Evolutionary conservation across 2,797 vertebrate genomes (phyloP).

Genomic region (Eospalax fontanierii): DNA sequence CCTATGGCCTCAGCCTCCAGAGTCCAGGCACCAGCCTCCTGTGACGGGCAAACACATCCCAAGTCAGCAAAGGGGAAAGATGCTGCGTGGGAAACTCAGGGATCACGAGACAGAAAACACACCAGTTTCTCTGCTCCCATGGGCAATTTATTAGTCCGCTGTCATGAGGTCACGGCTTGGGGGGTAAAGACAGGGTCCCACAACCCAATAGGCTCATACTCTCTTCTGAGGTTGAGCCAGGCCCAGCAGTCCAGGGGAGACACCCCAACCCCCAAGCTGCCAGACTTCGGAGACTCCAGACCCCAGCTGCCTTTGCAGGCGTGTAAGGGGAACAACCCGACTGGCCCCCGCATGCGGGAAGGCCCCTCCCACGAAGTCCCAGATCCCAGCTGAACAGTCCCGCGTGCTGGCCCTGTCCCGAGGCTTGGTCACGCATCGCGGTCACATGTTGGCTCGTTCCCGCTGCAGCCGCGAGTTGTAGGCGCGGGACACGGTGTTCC

Average conservation of each 20-base stretch:
- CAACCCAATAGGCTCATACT: not conserved
- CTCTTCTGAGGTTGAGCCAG: not conserved
- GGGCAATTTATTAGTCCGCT: constrained; percentile 45
- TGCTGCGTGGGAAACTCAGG: not conserved
- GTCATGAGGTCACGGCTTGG: not conserved
- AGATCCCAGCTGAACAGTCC: not conserved
- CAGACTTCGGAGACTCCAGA: not conserved
- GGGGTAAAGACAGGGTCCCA: not conserved
- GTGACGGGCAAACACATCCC: too few species aligned
- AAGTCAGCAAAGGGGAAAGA: too few species aligned
- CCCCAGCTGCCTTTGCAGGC: not conserved
- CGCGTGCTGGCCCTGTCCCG: not conserved
- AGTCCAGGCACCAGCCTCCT: too few species aligned
- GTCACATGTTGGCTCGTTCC: constrained; percentile 97
- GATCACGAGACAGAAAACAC: not conserved
- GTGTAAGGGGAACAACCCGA: not conserved
- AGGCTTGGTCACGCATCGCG: not conserved
- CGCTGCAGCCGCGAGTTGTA: constrained; percentile 97
- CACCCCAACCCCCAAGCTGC: not conserved
- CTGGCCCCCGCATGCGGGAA: not conserved
- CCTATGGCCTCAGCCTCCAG: not conserved
- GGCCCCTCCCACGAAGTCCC: too few species aligned
- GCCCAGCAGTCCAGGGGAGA: too few species aligned
- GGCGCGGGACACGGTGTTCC: constrained; percentile 97
- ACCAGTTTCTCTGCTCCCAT: not conserved